Conservation (phyloP, 2,888 invertebrate species). For the Lymantria dispar region DNA sequence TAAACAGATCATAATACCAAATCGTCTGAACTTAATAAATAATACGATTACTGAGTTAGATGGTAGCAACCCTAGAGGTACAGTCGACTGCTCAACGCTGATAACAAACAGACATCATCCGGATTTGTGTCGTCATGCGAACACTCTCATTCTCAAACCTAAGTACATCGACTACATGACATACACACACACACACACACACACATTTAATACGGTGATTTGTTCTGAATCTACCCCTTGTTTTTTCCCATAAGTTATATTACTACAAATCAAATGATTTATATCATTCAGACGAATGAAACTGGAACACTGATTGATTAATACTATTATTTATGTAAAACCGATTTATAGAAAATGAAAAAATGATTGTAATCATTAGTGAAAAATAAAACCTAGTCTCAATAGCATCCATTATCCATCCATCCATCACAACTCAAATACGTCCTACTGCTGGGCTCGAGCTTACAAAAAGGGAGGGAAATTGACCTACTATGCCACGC, state of each 20-base stretch:
- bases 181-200: constrained; percentile 24
- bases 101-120: constrained; percentile 82
- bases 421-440: too few relatives aligned
- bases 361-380: too few relatives aligned
- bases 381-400: too few relatives aligned
- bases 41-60: constrained; percentile 62
- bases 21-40: constrained; percentile 63
- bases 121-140: constrained; percentile 80
- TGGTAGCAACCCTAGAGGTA: constrained; percentile 59
- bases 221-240: constrained; percentile 20
- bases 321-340: too few relatives aligned
- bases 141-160: constrained; percentile 34
- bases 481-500: too few relatives aligned
- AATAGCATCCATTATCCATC: too few relatives aligned
- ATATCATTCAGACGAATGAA: background rate
- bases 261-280: constrained; percentile 7
- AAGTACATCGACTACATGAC: constrained; percentile 19
- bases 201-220: constrained; percentile 28
- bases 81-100: constrained; percentile 74
- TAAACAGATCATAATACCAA: constrained; percentile 40
- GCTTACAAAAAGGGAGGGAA: too few relatives aligned
- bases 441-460: too few relatives aligned
- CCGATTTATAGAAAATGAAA: too few relatives aligned
- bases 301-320: too few relatives aligned
- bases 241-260: constrained; percentile 7